Base-by-base conservation (phyloP, 53 echinoderm and acorn worm species). In the Crossaster papposus region DNA sequence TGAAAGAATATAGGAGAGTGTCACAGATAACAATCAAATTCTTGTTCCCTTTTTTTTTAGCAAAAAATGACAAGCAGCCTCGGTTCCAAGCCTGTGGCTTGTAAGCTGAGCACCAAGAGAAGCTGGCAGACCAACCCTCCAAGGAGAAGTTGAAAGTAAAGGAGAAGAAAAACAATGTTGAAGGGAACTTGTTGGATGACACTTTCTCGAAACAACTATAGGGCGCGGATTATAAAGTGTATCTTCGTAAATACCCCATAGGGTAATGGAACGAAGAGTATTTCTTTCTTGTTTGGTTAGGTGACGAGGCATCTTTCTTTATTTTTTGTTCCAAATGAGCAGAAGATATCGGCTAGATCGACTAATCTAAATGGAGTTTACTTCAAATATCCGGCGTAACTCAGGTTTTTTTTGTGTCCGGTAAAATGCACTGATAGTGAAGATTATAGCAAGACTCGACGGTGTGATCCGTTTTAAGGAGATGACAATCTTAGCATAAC, bases 401-500 rank as follows among this genome's bases (percentile, higher is more conserved):
- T 37, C 23, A 13, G 36, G 74, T 14, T 28, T 73, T 28, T 73
- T 73, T 32, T 73, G 74, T 73, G 35, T 32, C 36, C 74, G 74
- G 24, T 34, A 73, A 73, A 73, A 73, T 1, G 70, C 10, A 26
- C 18, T 68, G 82, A 82, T 82, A 63, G 36, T 36, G 38, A 23
- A 82, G 70, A 82, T 82, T 82, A n/a, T n/a, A 63, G 11, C 28
- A 26, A 10, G 18, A 30, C 37, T 36, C 35, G 35, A 33, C 17
- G 11, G 35, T 68, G 65, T 81, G 82, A 82, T 82, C 65, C 65
- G 70, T 82, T 82, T 70, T 64, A 38, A 50, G 82, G 26, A 82
- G 82, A 82, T 82, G 82, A 65, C 82, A 82, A 82, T 82, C 82
- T 82, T 24, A 82, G 20, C 82, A 82, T 65, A 82, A 82, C 82